Conservation (phyloP, 2,797 vertebrate species). For the Agapornis canus region DNA sequence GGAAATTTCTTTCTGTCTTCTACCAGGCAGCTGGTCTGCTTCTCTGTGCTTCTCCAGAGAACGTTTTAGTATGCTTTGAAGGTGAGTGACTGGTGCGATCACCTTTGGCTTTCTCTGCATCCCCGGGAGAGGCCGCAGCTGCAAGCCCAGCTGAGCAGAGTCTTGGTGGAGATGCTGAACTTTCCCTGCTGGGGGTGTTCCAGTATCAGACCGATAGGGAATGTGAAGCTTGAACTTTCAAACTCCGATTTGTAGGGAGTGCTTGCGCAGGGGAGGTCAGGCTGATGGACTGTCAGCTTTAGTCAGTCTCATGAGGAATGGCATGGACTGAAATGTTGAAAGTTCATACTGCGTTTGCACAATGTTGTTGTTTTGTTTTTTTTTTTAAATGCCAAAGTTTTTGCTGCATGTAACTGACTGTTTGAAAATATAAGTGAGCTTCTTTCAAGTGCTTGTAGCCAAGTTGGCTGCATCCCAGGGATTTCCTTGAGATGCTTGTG, state of each 20-base stretch:
- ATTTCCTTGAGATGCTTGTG: neutral
- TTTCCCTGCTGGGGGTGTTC: conserved; percentile 3
- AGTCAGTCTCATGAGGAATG: conserved; percentile 11
- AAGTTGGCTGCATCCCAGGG: neutral
- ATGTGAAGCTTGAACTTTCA: conserved; percentile 46
- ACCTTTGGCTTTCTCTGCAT: neutral
- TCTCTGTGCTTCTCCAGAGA: neutral
- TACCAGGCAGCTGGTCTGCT: neutral
- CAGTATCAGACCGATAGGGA: neutral
- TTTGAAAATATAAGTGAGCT: neutral
- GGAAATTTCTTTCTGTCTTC: neutral
- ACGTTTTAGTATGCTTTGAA: neutral
- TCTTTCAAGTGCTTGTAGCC: neutral
- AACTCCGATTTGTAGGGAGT: neutral
- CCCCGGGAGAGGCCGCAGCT: neutral
- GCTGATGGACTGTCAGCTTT: conserved; percentile 45
- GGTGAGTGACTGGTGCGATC: neutral
- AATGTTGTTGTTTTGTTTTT: neutral
- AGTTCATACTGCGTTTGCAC: neutral
- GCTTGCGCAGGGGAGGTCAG: conserved; percentile 27
- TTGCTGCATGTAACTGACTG: neutral
- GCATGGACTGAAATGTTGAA: conserved; percentile 8
- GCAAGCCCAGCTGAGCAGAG: rapidly evolving
- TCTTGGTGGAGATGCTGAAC: neutral
- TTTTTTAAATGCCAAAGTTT: neutral